Evolutionary conservation across 2,888 invertebrate species (phyloP).

Genomic region (Heliconius hortense): DNA sequence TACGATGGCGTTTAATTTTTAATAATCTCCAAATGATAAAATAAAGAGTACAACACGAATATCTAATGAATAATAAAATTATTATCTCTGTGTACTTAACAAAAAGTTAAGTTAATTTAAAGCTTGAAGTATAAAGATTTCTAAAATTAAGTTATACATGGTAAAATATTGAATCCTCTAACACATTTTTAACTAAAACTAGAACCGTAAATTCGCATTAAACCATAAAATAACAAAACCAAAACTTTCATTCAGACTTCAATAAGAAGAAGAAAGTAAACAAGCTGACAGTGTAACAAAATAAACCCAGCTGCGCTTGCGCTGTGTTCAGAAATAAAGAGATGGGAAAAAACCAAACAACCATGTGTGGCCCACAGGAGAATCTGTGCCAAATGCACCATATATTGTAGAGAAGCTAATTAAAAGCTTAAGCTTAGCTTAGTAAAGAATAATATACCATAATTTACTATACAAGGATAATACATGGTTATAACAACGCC

Average conservation of each 20-base stretch:
- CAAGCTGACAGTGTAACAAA: constrained; percentile 49
- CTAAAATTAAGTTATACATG: neutral
- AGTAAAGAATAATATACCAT: neutral
- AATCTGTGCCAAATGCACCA: constrained; percentile 29
- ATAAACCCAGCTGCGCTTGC: constrained; percentile 57
- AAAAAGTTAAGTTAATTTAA: too few relatives aligned
- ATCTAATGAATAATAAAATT: too few relatives aligned
- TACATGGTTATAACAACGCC: constrained; percentile 1
- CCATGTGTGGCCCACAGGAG: constrained; percentile 52
- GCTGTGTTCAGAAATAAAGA: constrained; percentile 56
- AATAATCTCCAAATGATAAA: too few relatives aligned
- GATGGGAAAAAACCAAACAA: constrained; percentile 52
- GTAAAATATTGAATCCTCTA: too few relatives aligned
- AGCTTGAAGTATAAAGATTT: too few relatives aligned
- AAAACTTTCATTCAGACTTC: constrained; percentile 13
- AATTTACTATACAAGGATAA: constrained; percentile 8
- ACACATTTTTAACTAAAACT: neutral
- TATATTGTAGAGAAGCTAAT: constrained; percentile 13
- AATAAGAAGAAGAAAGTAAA: constrained; percentile 26
- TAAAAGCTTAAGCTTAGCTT: neutral
- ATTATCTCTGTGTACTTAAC: too few relatives aligned
- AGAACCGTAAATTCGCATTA: neutral
- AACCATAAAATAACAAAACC: constrained; percentile 5
- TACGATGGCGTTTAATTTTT: too few relatives aligned
- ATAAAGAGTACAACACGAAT: too few relatives aligned